These are phyloP conservation scores for Melanotaenia maccullochi DNA, from an alignment of 2,797 vertebrate genomes.

Conservation along the genomic window DNA sequence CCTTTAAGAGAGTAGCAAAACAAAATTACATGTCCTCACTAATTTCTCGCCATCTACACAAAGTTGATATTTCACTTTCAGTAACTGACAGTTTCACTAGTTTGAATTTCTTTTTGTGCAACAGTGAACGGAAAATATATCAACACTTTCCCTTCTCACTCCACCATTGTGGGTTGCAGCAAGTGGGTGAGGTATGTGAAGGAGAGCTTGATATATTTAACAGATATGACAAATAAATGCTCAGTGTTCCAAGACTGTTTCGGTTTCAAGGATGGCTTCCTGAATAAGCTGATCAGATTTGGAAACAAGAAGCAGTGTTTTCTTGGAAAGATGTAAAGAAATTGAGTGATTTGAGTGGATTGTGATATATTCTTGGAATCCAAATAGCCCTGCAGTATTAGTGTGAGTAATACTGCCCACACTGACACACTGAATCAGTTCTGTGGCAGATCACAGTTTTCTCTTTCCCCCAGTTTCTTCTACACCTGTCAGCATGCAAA, in stretches of 20 bases:
- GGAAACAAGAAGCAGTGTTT: constrained; percentile 13
- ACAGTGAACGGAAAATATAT: constrained; percentile 56
- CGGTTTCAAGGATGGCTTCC: constrained; percentile 20
- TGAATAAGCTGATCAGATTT: constrained; percentile 17
- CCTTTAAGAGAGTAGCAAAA: constrained; percentile 7
- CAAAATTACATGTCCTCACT: background rate
- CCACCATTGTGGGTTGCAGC: constrained; percentile 42
- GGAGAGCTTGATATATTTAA: constrained; percentile 54
- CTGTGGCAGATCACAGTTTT: background rate
- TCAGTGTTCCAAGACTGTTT: constrained; percentile 15
- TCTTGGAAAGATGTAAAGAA: constrained; percentile 17
- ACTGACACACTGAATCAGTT: background rate
- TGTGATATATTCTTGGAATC: background rate
- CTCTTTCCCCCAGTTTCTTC: background rate
- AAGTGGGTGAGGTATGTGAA: constrained; percentile 48
- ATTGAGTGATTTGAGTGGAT: background rate
- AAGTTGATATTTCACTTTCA: constrained; percentile 17
- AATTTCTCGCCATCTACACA: constrained; percentile 6
- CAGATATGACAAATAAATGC: constrained; percentile 45
- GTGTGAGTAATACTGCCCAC: background rate
- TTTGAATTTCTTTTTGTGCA: constrained; percentile 40
- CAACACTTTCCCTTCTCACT: constrained; percentile 56
- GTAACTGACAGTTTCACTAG: constrained; percentile 33
- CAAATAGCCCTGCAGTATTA: background rate
- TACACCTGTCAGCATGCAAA: background rate